Base-by-base conservation (phyloP, 2,888 invertebrate genomes). In the Lasioglossum calceatum region DNA sequence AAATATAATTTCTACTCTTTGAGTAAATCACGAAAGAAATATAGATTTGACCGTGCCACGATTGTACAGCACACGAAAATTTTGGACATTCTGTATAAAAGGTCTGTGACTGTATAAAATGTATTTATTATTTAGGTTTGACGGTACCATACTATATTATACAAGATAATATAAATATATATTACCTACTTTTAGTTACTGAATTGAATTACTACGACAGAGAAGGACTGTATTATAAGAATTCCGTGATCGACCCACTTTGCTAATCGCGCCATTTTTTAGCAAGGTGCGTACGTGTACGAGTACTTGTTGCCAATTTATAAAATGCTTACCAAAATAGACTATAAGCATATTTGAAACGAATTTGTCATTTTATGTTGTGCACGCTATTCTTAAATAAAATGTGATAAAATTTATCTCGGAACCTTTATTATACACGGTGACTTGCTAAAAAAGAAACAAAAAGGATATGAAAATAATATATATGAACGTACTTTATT, bases 121-220 rank as follows among this genome's bases (percentile, higher is more conserved):
- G 95, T 95, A 95, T 95, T 95, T 95, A 95, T 95, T 95, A 94
- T 95, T 95, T 95, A 95, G 94, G 93, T 95, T 95, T 92, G 94
- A 95, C 93, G 94, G 93, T 93, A 94, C 93, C 92, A 92, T 93
- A 93, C 93, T 94, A 93, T 93, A 91, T 93, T 94, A 93, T 92
- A 92, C 92, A 92, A 93, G 89, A 89, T 90, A 88, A 84, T 81
- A 85, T 76, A 84, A 73, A 85, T 84, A 84, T 93, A 93, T 92
- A 93, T 90, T 88, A 90, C 84, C 86, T 93, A 94, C 92, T 93
- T 94, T 95, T 94, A 95, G 94, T 94, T 95, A 94, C 93, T 90
- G 93, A 94, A 92, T 90, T 92, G 88, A 93, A 92, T 88, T 89
- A 91, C 91, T 92, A 92, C 85, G 92, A 94, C 93, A 89, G 91